Conservation (phyloP, 2,797 vertebrate genomes). For the Alcedo atthis region DNA sequence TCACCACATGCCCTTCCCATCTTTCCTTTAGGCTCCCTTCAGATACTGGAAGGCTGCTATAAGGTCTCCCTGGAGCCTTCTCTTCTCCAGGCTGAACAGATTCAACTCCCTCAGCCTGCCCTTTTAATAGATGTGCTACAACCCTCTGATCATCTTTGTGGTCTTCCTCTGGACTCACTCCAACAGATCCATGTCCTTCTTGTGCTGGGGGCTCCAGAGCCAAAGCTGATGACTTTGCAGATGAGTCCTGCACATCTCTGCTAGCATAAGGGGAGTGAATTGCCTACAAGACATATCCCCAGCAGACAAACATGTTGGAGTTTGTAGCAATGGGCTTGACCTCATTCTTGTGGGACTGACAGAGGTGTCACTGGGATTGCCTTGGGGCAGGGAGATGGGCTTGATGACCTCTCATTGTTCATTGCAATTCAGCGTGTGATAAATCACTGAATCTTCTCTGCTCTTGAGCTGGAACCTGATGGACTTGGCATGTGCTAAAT, state of each 20-base stretch:
- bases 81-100: no score
- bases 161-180: no score
- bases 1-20: no score
- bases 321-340: background rate
- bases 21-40: no score
- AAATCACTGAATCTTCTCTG: background rate
- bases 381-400: background rate
- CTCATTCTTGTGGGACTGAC: background rate
- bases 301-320: fast-evolving
- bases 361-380: background rate
- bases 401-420: background rate
- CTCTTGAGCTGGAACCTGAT: background rate
- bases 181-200: no score
- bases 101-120: no score
- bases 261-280: background rate
- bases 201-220: background rate
- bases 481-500: background rate
- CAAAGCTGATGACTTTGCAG: background rate
- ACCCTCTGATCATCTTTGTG: no score
- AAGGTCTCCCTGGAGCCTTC: no score
- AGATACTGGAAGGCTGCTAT: no score
- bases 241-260: background rate
- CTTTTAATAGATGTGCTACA: no score
- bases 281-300: background rate
- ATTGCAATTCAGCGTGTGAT: background rate